Conservation (phyloP, 64 coral and sea anemone species). For the Pocillopora verrucosa region DNA sequence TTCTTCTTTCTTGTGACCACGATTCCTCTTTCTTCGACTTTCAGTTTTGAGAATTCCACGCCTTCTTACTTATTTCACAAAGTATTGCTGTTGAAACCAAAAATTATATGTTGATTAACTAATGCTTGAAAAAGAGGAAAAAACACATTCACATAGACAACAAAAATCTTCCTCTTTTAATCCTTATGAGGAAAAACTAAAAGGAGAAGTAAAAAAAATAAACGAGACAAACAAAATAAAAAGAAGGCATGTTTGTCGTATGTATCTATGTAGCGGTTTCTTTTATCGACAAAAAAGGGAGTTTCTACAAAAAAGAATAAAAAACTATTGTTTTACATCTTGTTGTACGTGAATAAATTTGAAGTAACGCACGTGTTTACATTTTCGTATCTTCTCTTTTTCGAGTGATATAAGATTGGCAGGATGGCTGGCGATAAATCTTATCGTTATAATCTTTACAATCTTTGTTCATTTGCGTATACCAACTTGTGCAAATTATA, state of each 20-base stretch:
- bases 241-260: not conserved
- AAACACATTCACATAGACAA: no score
- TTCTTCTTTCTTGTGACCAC: no score
- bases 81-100: not conserved
- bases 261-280: not conserved
- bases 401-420: no score
- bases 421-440: no score
- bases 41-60: not conserved
- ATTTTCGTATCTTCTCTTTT: no score
- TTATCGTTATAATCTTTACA: no score
- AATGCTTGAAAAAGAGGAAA: not conserved
- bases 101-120: not conserved
- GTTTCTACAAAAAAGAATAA: not conserved
- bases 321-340: not conserved
- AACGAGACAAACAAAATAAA: not conserved
- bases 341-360: no score
- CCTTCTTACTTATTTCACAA: not conserved
- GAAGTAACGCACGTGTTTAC: no score
- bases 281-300: not conserved
- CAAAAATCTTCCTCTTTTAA: no score
- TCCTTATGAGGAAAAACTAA: not conserved
- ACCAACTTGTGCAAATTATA: no score
- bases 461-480: no score
- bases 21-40: no score
- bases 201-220: not conserved